Percentiles rank a stretch among this genome's conserved stretches.
phyloP scores from a whole-genome alignment of 2,888 invertebrate genomes.

The Euphydryas editha region DNA sequence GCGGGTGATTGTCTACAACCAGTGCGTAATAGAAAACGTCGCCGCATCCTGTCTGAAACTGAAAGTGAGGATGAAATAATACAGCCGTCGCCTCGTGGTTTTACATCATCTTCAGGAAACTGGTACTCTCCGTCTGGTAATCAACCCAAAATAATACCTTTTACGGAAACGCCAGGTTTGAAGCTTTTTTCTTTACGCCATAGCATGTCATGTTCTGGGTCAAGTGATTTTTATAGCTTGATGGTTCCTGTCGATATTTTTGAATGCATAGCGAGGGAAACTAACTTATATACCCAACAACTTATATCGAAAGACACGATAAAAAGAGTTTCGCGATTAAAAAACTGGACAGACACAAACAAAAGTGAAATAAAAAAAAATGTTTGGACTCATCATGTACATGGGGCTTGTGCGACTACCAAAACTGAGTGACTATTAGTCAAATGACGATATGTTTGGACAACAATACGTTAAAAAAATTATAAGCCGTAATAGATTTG shows the following conservation, averaged over 20 bases:
- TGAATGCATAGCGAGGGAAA: not conserved
- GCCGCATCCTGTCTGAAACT: not conserved
- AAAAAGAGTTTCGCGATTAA: not conserved
- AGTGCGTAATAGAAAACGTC: not conserved
- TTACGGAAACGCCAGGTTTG: not conserved
- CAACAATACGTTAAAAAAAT: not conserved
- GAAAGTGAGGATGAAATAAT: not conserved
- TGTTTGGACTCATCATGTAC: not conserved
- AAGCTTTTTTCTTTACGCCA: not conserved
- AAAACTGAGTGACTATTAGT: not conserved
- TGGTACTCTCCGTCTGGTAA: not conserved
- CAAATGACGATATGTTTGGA: not conserved
- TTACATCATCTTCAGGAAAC: not conserved
- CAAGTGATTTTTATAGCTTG: not conserved
- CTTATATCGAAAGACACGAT: not conserved
- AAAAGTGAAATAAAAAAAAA: not conserved
- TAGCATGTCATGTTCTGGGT: not conserved
- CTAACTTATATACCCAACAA: not conserved
- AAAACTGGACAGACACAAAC: not conserved
- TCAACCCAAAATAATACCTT: not conserved
- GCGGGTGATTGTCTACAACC: not conserved
- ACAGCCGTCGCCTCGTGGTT: not conserved
- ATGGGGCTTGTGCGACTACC: constrained; percentile 1
- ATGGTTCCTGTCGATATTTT: not conserved
- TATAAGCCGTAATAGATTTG: constrained; percentile 1